A percentile compares a stretch with the other conserved stretches of the same genome.
phyloP scores from a whole-genome alignment of 2,797 vertebrate species.

The Acanthurus leucopareius region DNA sequence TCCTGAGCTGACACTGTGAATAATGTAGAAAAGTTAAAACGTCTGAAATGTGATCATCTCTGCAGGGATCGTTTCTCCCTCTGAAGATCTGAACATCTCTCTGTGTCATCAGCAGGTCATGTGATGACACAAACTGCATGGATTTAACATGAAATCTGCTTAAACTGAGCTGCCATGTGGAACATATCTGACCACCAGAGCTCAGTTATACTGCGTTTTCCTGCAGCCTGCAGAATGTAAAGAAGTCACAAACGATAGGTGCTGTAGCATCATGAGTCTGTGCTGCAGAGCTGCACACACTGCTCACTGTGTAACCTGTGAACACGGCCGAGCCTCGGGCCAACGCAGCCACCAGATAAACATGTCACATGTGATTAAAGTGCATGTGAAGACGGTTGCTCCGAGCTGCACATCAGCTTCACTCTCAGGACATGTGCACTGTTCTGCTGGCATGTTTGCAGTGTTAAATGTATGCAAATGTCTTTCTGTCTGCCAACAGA shows the following conservation, averaged over 20 bases:
- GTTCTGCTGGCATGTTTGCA: too few relatives aligned
- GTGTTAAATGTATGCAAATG: too few relatives aligned
- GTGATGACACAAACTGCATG: background rate
- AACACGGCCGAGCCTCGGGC: conserved; percentile 4
- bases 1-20: too few relatives aligned
- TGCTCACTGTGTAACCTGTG: background rate
- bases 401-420: too few relatives aligned
- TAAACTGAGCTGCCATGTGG: background rate
- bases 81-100: too few relatives aligned
- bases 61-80: too few relatives aligned
- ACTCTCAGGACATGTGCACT: too few relatives aligned
- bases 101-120: conserved; percentile 1
- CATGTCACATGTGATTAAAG: conserved; percentile 24
- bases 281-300: background rate
- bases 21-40: too few relatives aligned
- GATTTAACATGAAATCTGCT: background rate
- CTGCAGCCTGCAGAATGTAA: background rate
- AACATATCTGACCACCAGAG: background rate
- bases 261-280: background rate
- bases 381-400: too few relatives aligned
- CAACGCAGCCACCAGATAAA: conserved; percentile 5
- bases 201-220: background rate
- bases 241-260: background rate
- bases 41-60: background rate
- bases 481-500: too few relatives aligned